These are phyloP conservation scores for Hermaeophaga mercurialis DNA, from an alignment of 2,888 invertebrate genomes.

Conservation along the genomic window DNA sequence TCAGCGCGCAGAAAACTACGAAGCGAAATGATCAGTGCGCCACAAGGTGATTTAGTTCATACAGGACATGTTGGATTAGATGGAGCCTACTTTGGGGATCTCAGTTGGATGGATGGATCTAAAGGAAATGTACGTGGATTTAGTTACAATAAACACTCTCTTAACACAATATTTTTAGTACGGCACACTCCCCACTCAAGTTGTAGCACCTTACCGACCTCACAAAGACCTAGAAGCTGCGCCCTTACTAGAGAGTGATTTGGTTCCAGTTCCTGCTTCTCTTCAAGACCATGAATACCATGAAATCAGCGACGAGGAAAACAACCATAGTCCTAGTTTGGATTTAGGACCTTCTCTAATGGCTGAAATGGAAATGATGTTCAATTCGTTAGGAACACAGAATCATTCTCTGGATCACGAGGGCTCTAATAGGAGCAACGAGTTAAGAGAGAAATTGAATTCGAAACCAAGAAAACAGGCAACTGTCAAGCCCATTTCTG, in stretches of 20 bases:
- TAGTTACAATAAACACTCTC: too few relatives aligned
- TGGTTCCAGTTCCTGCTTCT: constrained; percentile 55
- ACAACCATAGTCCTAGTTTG: constrained; percentile 61
- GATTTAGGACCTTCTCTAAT: constrained; percentile 89
- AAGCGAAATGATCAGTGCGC: constrained; percentile 94
- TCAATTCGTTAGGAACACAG: constrained; percentile 65
- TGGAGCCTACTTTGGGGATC: constrained; percentile 96
- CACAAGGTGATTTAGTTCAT: constrained; percentile 96
- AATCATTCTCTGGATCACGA: constrained; percentile 51
- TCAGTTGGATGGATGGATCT: constrained; percentile 72
- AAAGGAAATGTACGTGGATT: constrained; percentile 55
- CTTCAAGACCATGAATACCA: constrained; percentile 75
- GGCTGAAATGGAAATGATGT: constrained; percentile 89
- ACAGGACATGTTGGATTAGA: constrained; percentile 95
- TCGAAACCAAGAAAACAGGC: constrained; percentile 58
- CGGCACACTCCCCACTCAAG: constrained; percentile 82
- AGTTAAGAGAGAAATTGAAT: constrained; percentile 63
- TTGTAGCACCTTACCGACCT: constrained; percentile 87
- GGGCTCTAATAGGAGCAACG: constrained; percentile 63
- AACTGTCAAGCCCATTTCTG: constrained; percentile 89
- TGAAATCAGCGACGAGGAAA: constrained; percentile 82
- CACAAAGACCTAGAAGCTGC: constrained; percentile 80
- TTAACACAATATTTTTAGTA: constrained; percentile 58
- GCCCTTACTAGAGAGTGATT: constrained; percentile 62
- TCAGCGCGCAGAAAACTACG: constrained; percentile 69